Base-by-base conservation (phyloP, 2,113 vertebrate genomes). In the Osmerus mordax region DNA sequence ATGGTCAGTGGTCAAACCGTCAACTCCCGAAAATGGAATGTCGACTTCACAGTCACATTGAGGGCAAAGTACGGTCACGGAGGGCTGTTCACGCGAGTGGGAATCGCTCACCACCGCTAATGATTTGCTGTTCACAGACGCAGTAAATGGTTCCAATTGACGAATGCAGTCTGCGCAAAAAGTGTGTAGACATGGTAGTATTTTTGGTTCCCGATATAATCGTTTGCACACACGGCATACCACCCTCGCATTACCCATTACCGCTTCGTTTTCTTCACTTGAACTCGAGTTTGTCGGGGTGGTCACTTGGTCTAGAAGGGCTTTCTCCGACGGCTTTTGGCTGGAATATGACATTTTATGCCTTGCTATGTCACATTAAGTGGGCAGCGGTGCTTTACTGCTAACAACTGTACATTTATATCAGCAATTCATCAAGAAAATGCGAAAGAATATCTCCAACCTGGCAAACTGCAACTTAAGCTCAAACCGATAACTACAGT, bases 111-210 rank as follows among this genome's bases (percentile, higher is more conserved):
- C 81, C 61, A 70, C 66, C 1, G 71, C 55, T 36, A 76, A 78
- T 2, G 72, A 64, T 76, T 81, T 62, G 3, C 78, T 83, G 23
- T 80, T 75, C 25, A 86, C 2, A 14, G 4, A 74, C 51, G 79
- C 74, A 0, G 89, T 91, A 65, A 94, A 93, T 3, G 91, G 89
- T 72, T 93, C 93, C 71, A 96, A 86, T 67, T 83, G 90, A 4
- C 84, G 80, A 77, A 96, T 84, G 72, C 96, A 97, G 66, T 90
- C 89, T 2, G 90, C 85, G 84, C 95, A 97, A 73, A 97, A 93
- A 0, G 93, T 94, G 86, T 97, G 96, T 76, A 97, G 84, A 60
- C 96, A 98, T 0, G 95, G 94, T 21, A 97, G 82, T 73, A 97
- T 88, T 67, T 91, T 92, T 2, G 94, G 95, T 36, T 91, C 92